phyloP scores from a whole-genome alignment of 2,113 vertebrate genomes.

The Chlorodrepanis virens region DNA sequence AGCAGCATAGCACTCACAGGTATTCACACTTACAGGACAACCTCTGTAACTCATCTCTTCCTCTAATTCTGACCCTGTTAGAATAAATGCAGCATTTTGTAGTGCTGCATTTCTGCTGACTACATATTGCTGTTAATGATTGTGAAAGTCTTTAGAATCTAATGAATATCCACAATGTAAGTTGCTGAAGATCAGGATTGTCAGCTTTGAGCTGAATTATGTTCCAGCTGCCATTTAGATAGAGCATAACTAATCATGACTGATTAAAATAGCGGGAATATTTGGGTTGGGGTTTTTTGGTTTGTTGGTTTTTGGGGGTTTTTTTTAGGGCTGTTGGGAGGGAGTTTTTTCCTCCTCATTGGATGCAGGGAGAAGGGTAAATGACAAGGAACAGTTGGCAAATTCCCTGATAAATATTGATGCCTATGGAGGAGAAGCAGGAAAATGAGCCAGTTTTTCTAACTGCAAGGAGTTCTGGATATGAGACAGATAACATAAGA shows the following conservation, averaged over 20 bases:
- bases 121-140: not conserved
- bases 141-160: not conserved
- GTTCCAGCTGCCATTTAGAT: not conserved
- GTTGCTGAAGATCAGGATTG: not conserved
- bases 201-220: not conserved
- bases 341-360: not conserved
- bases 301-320: not conserved
- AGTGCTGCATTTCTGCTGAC: not conserved
- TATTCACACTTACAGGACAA: not conserved
- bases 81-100: not conserved
- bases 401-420: slow-evolving; percentile 60
- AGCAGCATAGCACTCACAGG: not conserved
- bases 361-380: not conserved
- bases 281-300: not conserved
- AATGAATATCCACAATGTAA: not conserved
- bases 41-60: not conserved
- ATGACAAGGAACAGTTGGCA: slow-evolving; percentile 51
- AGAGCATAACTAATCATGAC: not conserved
- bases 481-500: slow-evolving; percentile 35
- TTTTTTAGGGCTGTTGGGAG: not conserved
- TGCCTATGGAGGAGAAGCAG: slow-evolving; percentile 30
- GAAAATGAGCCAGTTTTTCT: slow-evolving; percentile 30
- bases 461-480: slow-evolving; percentile 16
- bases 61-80: not conserved
- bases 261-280: not conserved